These are phyloP conservation scores for Nothoprocta pentlandii DNA, from an alignment of 2,113 vertebrate species.

Conservation along the genomic window DNA sequence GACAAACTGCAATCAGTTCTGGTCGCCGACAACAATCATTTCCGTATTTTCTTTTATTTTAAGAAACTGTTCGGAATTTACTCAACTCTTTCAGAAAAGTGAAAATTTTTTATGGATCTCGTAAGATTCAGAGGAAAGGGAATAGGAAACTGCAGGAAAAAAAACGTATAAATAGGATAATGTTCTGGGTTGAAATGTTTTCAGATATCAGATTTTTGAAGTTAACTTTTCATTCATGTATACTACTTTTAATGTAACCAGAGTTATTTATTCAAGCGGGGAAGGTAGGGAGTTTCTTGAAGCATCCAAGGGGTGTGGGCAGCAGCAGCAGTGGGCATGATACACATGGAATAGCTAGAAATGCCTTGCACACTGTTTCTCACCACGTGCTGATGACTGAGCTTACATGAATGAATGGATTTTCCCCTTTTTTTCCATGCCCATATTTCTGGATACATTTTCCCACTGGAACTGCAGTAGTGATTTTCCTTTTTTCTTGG, in stretches of 20 bases:
- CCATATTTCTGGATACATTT: neutral
- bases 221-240: neutral
- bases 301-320: fast-evolving
- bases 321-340: neutral
- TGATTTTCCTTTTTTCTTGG: neutral
- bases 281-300: neutral
- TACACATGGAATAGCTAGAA: neutral
- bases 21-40: neutral
- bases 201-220: neutral
- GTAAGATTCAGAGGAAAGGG: constrained; percentile 52
- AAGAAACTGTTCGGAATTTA: constrained; percentile 22
- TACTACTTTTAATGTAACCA: neutral
- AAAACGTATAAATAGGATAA: constrained; percentile 22
- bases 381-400: neutral
- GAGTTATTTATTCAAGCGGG: neutral
- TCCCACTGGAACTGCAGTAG: neutral
- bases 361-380: too few species aligned
- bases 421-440: neutral
- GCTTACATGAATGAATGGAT: neutral
- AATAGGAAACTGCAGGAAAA: constrained; percentile 13
- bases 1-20: neutral
- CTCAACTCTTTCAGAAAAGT: neutral
- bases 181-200: neutral
- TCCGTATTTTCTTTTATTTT: constrained; percentile 58
- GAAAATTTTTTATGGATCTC: constrained; percentile 38